Base-by-base conservation (phyloP, 2,113 vertebrate species). In the Syngnathoides biaculeatus region DNA sequence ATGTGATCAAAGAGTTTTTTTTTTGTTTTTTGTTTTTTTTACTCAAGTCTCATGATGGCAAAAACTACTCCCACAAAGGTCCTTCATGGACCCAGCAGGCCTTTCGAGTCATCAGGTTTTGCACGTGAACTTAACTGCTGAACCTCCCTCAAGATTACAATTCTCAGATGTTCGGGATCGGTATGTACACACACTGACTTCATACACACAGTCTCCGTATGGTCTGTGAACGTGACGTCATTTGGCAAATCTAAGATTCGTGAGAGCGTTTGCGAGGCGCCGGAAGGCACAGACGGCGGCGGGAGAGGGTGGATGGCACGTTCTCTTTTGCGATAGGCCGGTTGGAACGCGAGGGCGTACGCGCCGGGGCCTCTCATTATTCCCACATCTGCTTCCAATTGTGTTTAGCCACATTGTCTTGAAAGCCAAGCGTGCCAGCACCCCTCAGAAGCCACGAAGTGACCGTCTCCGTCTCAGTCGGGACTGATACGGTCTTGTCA, bases 341-440 rank as follows among this genome's bases (percentile, higher is more conserved):
- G 61, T 17, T 63, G 10, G 73, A 76, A 39, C 2, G 5, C 4
- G 74, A 74, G 85, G 83, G 65, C 47, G 61, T 72, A 20, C 42
- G 67, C 55, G 10, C 2, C 2, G 48, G 68, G 38, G 47, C 45
- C 72, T 65, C 58, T 43, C 1, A 0, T 47, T 68, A 38, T 68
- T 45, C 68, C 61, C 30, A 74, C 89, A 90, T 90, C 85, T 91
- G 82, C 85, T 78, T 83, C 72, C 59, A 20, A 86, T 89, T 89
- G 27, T 40, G 5, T 52, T 3, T 27, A 35, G 56, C 63, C 63
- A 50, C 66, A 48, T 30, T 35, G 50, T 20, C 40, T 59, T 66
- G 43, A 77, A 68, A 48, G 43, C 64, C 59, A 19, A 38, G 57
- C 48, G 5, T 6, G 19, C 47, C 17, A 5, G 19, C 47, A 64